These are phyloP conservation scores for Merops nubicus DNA, from an alignment of 2,113 vertebrate species.

Conservation along the genomic window DNA sequence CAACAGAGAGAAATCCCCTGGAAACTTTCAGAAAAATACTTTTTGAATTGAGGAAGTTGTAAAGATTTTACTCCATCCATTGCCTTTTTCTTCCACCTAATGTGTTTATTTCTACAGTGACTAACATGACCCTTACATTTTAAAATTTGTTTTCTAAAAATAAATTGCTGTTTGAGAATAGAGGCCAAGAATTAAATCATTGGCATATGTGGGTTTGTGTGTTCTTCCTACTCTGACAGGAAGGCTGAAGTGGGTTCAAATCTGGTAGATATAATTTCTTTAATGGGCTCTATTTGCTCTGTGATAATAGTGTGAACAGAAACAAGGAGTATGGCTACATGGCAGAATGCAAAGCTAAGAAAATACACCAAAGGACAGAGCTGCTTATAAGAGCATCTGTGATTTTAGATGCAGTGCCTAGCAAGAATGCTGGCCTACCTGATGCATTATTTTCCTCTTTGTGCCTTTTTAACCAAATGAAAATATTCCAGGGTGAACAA, in stretches of 20 bases:
- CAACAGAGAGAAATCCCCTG: background rate
- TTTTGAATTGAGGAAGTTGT: background rate
- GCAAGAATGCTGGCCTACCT: background rate
- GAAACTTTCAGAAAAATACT: background rate
- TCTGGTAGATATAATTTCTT: background rate
- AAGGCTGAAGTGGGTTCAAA: background rate
- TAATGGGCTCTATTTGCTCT: background rate
- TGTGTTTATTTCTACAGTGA: background rate
- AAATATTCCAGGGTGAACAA: background rate
- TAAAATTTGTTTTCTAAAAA: background rate
- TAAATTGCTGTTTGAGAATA: background rate
- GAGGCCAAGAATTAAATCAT: background rate
- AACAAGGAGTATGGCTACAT: accelerated
- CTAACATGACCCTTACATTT: background rate
- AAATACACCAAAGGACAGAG: background rate
- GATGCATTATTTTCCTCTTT: background rate
- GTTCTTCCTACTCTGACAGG: background rate
- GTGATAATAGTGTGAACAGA: background rate
- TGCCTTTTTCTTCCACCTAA: background rate
- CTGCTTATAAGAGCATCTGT: background rate
- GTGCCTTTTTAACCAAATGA: background rate
- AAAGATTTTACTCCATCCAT: background rate
- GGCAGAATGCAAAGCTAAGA: background rate
- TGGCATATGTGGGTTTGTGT: background rate
- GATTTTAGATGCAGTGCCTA: background rate